Evolutionary conservation across 2,888 invertebrate genomes (phyloP), one percentile per base, ranked within the genome.

Genomic region (Drosophila melanocephala): DNA sequence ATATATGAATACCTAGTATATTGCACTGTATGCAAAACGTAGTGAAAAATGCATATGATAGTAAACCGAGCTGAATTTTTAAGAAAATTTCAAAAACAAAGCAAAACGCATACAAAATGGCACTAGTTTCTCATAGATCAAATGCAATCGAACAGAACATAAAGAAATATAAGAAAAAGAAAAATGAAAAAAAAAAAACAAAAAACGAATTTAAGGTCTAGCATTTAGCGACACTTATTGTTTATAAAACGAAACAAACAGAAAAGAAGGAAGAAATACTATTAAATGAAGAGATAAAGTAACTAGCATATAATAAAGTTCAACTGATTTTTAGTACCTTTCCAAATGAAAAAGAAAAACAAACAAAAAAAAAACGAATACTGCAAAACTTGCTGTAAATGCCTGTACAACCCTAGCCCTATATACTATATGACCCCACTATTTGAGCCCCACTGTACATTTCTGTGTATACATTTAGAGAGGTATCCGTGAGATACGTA

Each of bases 301-400:
- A 75, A 65, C 59, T 85, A 83, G 81, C 63, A 64, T 84, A 83
- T 71, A 73, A 79, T 82, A 79, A 72, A 87, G 81, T 91, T 91
- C 78, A 89, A 87, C 84, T 89, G 89, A 87, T 89, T 89, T 91
- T 87, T 90, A 89, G 89, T 91, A 91, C 83, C 88, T 84, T 90
- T 88, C 87, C 87, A 64, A 83, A 47, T 16, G 22, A 47, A 47
- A 61, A 55, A 56, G 52, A 53, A 58, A 67, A 68, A 77, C 50
- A 55, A 32, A 26, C 28, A 51, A 66, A 42, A 42, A 22, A 42
- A 19, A 9, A 19, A 44, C 10, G n/a, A 47, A 6, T 62, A 81
- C 55, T 63, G 55, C 58, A 64, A 56, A 70, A 79, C 71, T 81
- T 79, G 77, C 83, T 86, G 78, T 90, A 91, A 81, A 87, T 83